phyloP scores from a whole-genome alignment of 2,113 vertebrate species.

The Myrmophylax atrothorax region DNA sequence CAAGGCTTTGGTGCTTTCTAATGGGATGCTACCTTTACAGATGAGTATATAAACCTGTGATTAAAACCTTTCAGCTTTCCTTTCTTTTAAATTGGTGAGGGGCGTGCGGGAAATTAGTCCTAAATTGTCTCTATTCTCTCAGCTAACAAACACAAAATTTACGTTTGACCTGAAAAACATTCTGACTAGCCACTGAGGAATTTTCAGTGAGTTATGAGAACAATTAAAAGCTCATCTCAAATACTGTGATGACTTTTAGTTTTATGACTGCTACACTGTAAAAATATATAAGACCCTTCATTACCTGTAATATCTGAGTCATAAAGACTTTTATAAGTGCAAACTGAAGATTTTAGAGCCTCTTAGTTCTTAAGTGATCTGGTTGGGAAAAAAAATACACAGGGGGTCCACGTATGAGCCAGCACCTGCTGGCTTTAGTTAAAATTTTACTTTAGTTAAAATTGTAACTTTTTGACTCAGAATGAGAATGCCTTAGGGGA shows the following conservation, averaged over 20 bases:
- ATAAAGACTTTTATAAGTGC: neutral
- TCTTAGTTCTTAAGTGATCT: neutral
- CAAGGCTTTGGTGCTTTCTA: neutral
- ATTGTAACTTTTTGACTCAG: neutral
- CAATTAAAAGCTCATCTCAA: neutral
- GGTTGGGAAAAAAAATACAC: neutral
- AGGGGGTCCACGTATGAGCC: fast-evolving
- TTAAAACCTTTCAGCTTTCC: neutral
- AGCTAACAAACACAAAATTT: neutral
- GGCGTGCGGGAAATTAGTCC: neutral
- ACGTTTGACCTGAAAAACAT: slow-evolving; percentile 8
- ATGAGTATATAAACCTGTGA: neutral
- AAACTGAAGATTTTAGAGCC: neutral
- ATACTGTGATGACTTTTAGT: neutral
- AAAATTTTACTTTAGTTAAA: neutral
- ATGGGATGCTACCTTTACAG: neutral
- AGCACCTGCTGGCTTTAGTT: neutral
- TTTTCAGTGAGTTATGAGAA: slow-evolving; percentile 8
- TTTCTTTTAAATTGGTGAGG: neutral
- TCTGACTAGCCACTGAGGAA: neutral
- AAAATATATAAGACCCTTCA: neutral
- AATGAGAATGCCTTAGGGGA: neutral
- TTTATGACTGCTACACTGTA: neutral
- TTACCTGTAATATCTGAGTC: slow-evolving; percentile 15
- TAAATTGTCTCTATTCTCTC: neutral